A percentile compares a stretch with the other conserved stretches of the same genome.
These are phyloP conservation scores for Drosophila paramelanica DNA, from an alignment of 2,888 invertebrate species.

Conservation along the genomic window DNA sequence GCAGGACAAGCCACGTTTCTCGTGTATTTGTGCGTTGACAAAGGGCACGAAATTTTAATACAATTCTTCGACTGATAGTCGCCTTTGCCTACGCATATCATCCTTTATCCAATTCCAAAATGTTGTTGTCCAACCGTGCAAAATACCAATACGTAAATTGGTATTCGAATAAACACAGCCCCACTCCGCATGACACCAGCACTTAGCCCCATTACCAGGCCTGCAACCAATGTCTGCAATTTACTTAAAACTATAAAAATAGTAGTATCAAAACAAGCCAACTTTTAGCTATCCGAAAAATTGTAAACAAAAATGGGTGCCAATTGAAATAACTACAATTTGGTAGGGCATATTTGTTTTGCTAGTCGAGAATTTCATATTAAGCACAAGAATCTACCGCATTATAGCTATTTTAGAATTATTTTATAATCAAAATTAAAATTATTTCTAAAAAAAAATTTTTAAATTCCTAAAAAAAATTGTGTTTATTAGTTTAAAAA, in stretches of 20 bases:
- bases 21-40: constrained; percentile 35
- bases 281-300: constrained; percentile 39
- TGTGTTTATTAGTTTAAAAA: too few relatives aligned
- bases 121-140: constrained; percentile 63
- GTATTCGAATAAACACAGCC: constrained; percentile 7
- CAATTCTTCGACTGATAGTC: constrained; percentile 15
- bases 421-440: too few relatives aligned
- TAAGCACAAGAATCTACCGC: background rate
- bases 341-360: constrained; percentile 24
- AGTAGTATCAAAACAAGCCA: constrained; percentile 36
- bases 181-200: constrained; percentile 17
- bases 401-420: too few relatives aligned
- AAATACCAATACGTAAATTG: constrained; percentile 50
- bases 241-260: constrained; percentile 71
- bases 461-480: too few relatives aligned
- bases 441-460: too few relatives aligned
- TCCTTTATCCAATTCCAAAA: constrained; percentile 49
- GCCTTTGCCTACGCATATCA: constrained; percentile 17
- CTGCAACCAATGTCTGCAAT: constrained; percentile 51
- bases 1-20: constrained; percentile 22
- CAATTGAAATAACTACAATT: constrained; percentile 38
- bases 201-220: constrained; percentile 63
- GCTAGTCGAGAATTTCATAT: background rate
- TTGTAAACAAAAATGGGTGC: constrained; percentile 71
- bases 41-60: constrained; percentile 36